Percentiles rank a stretch among this genome's conserved stretches.
These are phyloP conservation scores for Puma concolor DNA, from an alignment of 2,113 vertebrate genomes.

Conservation along the genomic window DNA sequence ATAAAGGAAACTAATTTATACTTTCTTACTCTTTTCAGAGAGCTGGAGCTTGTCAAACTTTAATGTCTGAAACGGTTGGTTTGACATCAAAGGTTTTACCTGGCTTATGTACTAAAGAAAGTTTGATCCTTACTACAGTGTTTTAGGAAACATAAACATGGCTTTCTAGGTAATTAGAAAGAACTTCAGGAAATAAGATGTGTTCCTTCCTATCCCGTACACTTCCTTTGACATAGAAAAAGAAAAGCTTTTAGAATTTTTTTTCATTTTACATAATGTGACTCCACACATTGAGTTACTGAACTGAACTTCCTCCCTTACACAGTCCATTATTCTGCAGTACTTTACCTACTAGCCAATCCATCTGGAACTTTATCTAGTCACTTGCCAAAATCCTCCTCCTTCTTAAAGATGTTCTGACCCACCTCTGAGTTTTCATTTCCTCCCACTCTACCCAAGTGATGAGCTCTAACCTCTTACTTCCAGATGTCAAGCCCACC, in stretches of 20 bases:
- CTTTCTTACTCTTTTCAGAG: neutral
- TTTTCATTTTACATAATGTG: slow-evolving; percentile 10
- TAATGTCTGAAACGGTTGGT: neutral
- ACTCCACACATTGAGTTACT: neutral
- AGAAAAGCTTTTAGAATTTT: neutral
- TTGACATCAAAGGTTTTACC: neutral
- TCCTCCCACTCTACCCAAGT: slow-evolving; percentile 55
- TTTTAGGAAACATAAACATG: neutral
- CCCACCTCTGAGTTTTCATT: slow-evolving; percentile 69
- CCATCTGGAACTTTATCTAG: slow-evolving; percentile 59
- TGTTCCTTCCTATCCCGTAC: neutral
- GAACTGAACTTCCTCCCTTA: neutral
- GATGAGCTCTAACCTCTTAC: slow-evolving; percentile 34
- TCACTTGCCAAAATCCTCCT: slow-evolving; percentile 66
- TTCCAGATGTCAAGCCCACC: slow-evolving; percentile 57
- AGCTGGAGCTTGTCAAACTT: neutral
- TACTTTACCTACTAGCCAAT: neutral
- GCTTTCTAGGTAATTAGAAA: neutral
- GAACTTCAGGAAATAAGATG: neutral
- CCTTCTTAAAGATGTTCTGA: slow-evolving; percentile 65
- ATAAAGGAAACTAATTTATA: neutral
- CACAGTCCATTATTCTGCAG: neutral
- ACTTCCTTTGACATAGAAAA: neutral
- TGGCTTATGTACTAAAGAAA: neutral
- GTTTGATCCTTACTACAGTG: neutral